phyloP scores from a whole-genome alignment of 2,888 invertebrate species.

The Eurois occulta region DNA sequence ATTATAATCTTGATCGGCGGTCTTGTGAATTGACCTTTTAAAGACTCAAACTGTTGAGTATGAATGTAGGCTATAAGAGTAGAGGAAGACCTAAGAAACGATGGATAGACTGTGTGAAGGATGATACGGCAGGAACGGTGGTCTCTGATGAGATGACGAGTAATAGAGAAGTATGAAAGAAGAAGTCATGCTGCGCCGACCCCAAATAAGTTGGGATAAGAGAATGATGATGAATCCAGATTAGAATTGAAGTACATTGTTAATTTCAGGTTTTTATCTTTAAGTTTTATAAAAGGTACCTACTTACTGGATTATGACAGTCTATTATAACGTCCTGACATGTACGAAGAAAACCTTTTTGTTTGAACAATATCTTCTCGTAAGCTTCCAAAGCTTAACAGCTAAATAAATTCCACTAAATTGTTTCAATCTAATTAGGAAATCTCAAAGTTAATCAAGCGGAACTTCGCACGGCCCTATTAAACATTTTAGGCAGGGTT shows the following conservation, averaged over 20 bases:
- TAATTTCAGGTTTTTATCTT: too few relatives aligned
- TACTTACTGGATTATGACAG: not conserved
- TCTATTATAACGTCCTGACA: not conserved
- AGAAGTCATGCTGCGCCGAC: too few relatives aligned
- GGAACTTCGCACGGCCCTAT: constrained; percentile 55
- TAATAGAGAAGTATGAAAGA: too few relatives aligned
- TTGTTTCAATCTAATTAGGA: constrained; percentile 63
- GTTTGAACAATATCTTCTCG: constrained; percentile 6
- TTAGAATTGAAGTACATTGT: not conserved
- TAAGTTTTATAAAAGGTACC: not conserved
- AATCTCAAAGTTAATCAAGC: constrained; percentile 64
- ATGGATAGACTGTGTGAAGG: too few relatives aligned
- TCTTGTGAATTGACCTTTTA: not conserved
- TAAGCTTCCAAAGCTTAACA: constrained; percentile 32
- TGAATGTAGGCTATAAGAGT: too few relatives aligned
- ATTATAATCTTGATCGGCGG: not conserved
- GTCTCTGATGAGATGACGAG: too few relatives aligned
- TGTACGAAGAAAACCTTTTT: not conserved
- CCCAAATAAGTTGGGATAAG: too few relatives aligned
- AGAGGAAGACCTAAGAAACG: too few relatives aligned
- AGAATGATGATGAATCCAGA: too few relatives aligned
- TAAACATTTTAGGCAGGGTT: constrained; percentile 59
- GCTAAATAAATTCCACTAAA: constrained; percentile 53
- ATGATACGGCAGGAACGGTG: too few relatives aligned
- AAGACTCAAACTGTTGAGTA: too few relatives aligned